A percentile compares a stretch with the other conserved stretches of the same genome.
These are phyloP conservation scores for Malthinus flaveolus DNA, from an alignment of 2,888 invertebrate species.

Conservation along the genomic window DNA sequence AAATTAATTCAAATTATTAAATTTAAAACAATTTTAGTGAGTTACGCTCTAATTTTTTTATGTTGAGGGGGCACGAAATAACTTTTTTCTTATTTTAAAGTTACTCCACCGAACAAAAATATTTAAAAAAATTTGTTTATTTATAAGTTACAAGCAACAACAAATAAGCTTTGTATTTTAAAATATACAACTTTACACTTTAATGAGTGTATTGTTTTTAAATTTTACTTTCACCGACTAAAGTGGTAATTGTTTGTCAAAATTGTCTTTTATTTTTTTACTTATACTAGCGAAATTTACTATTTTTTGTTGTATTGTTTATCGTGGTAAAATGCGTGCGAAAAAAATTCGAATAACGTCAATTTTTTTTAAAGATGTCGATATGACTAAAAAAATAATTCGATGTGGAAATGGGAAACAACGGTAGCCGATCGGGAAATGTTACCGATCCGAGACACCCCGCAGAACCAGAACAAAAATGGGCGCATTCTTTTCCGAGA, in stretches of 20 bases:
- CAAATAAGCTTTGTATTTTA: too few relatives aligned
- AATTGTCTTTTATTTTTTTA: constrained; percentile 13
- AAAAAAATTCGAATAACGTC: constrained; percentile 1
- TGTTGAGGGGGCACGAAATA: too few relatives aligned
- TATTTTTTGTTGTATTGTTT: constrained; percentile 22
- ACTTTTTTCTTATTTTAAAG: too few relatives aligned
- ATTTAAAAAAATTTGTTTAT: too few relatives aligned
- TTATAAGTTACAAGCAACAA: too few relatives aligned
- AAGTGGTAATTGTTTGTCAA: constrained; percentile 22
- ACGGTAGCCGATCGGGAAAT: constrained; percentile 49
- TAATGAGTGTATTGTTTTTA: constrained; percentile 4
- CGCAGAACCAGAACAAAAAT: constrained; percentile 39
- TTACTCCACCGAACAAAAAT: too few relatives aligned
- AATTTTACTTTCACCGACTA: constrained; percentile 24
- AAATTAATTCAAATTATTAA: too few relatives aligned
- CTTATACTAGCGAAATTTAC: constrained; percentile 16
- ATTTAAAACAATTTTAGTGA: too few relatives aligned
- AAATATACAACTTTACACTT: neutral
- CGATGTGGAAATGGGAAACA: constrained; percentile 50
- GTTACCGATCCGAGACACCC: constrained; percentile 36
- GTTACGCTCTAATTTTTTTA: too few relatives aligned
- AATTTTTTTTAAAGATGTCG: constrained; percentile 13
- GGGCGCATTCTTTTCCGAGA: constrained; percentile 48
- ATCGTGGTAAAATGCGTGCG: constrained; percentile 12
- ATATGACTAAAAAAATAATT: constrained; percentile 21